A percentile compares a stretch with the other conserved stretches of the same genome.
These are phyloP conservation scores for Melanotaenia maccullochi DNA, from an alignment of 2,797 vertebrate species.

Conservation along the genomic window DNA sequence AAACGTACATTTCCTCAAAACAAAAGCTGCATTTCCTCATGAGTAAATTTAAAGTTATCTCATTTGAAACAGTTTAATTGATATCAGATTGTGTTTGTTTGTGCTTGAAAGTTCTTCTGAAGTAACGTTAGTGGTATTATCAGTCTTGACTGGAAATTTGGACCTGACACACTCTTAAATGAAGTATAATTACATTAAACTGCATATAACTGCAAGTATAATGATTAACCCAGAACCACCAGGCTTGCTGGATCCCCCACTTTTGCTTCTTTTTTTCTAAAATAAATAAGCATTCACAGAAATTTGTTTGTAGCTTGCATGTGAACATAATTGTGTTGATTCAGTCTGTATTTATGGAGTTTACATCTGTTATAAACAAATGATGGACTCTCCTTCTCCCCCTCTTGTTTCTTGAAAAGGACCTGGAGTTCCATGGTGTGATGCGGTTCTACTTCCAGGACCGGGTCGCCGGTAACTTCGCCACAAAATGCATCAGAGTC, in stretches of 20 bases:
- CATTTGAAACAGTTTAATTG: not conserved
- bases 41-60: not conserved
- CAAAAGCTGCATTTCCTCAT: slow-evolving; percentile 7
- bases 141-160: not conserved
- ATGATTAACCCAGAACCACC: not conserved
- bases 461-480: slow-evolving; percentile 97
- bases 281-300: not conserved
- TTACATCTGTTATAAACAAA: not conserved
- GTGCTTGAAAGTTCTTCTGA: too few species aligned
- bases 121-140: too few species aligned
- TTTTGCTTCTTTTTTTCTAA: not conserved
- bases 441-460: slow-evolving; percentile 99
- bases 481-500: slow-evolving; percentile 97
- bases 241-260: not conserved
- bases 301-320: not conserved
- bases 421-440: slow-evolving; percentile 98
- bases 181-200: too few species aligned
- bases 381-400: slow-evolving; percentile 1
- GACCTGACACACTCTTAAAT: not conserved
- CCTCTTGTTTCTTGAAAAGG: slow-evolving; percentile 78
- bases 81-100: not conserved
- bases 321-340: not conserved
- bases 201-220: not conserved
- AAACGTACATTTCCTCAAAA: slow-evolving; percentile 5
- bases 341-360: not conserved